Conservation (phyloP, 2,888 invertebrate genomes). For the Tuta absoluta region DNA sequence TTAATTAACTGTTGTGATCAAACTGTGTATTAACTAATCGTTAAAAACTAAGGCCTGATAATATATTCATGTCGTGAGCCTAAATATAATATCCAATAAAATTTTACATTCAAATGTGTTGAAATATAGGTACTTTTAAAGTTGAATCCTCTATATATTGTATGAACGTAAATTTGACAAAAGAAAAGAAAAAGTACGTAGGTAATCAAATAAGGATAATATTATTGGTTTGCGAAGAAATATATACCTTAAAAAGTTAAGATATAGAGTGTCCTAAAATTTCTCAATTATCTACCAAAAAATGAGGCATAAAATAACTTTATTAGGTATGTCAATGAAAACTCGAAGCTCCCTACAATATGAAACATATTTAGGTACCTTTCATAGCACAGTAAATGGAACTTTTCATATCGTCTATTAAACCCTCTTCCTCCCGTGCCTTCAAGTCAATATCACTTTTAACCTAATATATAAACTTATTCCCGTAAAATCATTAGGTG, state of each 20-base stretch:
- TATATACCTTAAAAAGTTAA: too few species aligned
- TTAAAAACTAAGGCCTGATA: not conserved
- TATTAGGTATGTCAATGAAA: too few species aligned
- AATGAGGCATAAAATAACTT: too few species aligned
- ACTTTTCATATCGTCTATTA: conserved; percentile 32
- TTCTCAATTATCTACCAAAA: too few species aligned
- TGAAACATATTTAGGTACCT: not conserved
- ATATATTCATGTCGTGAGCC: not conserved
- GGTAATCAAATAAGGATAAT: too few species aligned
- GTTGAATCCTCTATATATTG: not conserved
- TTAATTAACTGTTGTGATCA: not conserved
- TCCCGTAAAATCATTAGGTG: conserved; percentile 25
- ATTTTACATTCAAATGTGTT: not conserved
- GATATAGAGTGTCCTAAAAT: too few species aligned
- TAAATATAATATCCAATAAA: not conserved
- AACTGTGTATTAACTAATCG: not conserved
- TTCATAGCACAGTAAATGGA: not conserved
- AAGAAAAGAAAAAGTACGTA: not conserved
- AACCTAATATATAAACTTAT: conserved; percentile 1
- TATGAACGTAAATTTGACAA: not conserved
- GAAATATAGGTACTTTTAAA: not conserved
- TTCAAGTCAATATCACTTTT: conserved; percentile 29
- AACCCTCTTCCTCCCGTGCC: conserved; percentile 37
- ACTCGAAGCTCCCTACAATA: too few species aligned
- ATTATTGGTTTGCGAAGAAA: too few species aligned